phyloP scores from a whole-genome alignment of 2,113 vertebrate species.

The Mirounga angustirostris region DNA sequence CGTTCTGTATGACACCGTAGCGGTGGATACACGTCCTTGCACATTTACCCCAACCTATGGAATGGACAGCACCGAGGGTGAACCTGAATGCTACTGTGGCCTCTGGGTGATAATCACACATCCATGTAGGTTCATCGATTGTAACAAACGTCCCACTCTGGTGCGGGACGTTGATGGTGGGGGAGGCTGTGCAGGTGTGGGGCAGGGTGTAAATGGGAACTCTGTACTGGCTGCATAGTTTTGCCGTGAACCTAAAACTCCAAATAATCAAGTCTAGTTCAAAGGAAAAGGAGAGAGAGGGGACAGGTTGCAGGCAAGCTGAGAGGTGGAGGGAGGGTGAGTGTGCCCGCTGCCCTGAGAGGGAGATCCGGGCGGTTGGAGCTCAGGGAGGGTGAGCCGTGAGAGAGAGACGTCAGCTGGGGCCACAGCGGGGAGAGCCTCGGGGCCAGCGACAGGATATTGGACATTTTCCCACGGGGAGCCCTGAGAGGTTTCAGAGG shows the following conservation, averaged over 20 bases:
- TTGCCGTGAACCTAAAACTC: neutral
- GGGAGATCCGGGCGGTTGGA: rapidly evolving
- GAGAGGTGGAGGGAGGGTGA: no score
- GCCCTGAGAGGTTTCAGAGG: neutral
- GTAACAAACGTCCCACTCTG: neutral
- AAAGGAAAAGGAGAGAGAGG: neutral
- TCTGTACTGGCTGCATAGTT: neutral
- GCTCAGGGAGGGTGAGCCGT: neutral
- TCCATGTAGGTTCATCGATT: neutral
- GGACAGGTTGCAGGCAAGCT: neutral
- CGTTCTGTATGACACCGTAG: rapidly evolving
- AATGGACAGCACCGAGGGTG: neutral
- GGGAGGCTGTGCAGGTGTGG: neutral
- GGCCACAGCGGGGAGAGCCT: neutral
- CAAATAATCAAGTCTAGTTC: neutral
- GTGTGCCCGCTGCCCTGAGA: neutral
- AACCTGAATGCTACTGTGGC: neutral
- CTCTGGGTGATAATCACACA: neutral
- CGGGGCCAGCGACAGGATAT: neutral
- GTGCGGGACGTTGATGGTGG: no score
- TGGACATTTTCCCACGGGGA: neutral
- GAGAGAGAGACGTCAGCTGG: neutral
- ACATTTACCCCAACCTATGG: neutral
- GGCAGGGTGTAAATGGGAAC: neutral
- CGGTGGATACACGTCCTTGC: neutral